These are phyloP conservation scores for Dicrostonyx torquatus DNA, from an alignment of 2,797 vertebrate genomes.

Conservation along the genomic window DNA sequence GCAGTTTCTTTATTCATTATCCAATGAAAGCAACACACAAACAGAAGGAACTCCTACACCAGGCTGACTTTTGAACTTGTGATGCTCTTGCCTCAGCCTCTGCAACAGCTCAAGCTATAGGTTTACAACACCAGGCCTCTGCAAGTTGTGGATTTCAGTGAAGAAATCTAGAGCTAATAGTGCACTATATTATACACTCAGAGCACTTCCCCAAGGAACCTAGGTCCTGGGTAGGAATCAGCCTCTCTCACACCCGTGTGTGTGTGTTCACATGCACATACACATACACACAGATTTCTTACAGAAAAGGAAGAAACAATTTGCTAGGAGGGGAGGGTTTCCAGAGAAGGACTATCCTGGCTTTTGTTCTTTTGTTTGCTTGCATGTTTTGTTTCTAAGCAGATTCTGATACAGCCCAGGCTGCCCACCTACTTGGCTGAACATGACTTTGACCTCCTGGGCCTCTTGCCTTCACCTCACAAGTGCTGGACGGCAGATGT, in stretches of 20 bases:
- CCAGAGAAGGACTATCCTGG: neutral
- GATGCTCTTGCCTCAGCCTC: neutral
- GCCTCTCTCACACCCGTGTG: too few species aligned
- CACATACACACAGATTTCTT: neutral
- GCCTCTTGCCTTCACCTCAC: neutral
- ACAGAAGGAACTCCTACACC: too few species aligned
- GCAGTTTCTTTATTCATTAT: too few species aligned
- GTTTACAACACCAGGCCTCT: neutral
- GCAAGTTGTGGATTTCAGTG: neutral
- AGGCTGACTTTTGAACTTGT: neutral
- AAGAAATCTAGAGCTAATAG: neutral
- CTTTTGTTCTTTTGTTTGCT: neutral
- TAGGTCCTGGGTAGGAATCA: neutral
- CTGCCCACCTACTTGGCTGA: neutral
- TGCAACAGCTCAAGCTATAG: neutral
- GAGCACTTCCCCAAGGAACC: neutral
- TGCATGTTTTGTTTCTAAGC: neutral
- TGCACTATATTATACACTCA: rapidly evolving
- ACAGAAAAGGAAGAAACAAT: neutral
- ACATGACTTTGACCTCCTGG: neutral
- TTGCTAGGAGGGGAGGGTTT: too few species aligned
- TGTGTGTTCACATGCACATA: neutral
- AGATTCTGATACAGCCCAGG: neutral
- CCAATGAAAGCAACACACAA: too few species aligned
- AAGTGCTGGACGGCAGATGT: neutral